These are phyloP conservation scores for Drosophila jambulina DNA, from an alignment of 1,140 invertebrate species.

Conservation along the genomic window DNA sequence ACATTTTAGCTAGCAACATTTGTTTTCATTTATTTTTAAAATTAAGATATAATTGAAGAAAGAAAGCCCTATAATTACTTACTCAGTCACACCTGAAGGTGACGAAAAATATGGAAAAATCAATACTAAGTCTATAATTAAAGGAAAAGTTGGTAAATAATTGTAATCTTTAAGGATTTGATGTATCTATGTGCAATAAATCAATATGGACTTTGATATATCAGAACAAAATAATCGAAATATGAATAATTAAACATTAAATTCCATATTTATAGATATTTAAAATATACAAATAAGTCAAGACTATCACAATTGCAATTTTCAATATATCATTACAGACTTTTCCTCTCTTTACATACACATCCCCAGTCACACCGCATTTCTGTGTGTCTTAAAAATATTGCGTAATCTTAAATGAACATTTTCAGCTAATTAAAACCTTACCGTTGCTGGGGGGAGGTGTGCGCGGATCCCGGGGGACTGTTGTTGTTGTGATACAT, in stretches of 20 bases:
- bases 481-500: slow-evolving; percentile 90
- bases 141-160: too few relatives aligned
- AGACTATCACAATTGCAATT: not conserved
- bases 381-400: not conserved
- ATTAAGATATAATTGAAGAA: too few relatives aligned
- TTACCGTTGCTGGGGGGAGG: slow-evolving; percentile 76
- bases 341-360: not conserved
- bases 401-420: not conserved
- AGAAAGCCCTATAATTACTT: too few relatives aligned
- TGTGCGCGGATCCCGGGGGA: slow-evolving; percentile 77
- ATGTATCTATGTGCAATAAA: too few relatives aligned
- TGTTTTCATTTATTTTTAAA: too few relatives aligned
- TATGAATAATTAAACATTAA: not conserved
- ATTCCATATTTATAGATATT: not conserved
- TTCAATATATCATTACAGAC: not conserved
- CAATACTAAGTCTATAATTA: too few relatives aligned
- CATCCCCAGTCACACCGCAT: not conserved
- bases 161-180: too few relatives aligned
- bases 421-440: not conserved
- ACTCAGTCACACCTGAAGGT: too few relatives aligned
- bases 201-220: too few relatives aligned
- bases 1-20: too few relatives aligned
- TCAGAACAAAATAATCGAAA: too few relatives aligned
- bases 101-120: too few relatives aligned
- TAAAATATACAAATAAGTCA: not conserved